Evolutionary conservation across 2,888 invertebrate genomes (phyloP), one percentile per base, ranked within the genome.

Genomic region (Eupeodes luniger): DNA sequence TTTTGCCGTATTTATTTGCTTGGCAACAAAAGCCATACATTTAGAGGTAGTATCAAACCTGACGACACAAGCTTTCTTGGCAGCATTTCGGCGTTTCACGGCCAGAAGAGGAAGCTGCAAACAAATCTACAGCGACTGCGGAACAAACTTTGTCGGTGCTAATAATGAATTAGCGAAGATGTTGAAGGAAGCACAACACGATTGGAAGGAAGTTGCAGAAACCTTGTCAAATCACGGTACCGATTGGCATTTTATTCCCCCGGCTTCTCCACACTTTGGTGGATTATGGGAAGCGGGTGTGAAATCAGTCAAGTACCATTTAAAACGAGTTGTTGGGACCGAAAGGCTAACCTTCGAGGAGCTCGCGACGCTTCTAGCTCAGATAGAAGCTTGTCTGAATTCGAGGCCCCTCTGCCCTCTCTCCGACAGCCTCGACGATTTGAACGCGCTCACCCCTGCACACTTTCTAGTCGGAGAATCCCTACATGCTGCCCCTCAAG

Each of bases 31-130:
- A n/a, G 87, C 85, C 7, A 19, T 86, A n/a, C 82, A 88, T 14
- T 57, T 89, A 0, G 86, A 90, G 76, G 27, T 90, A 6, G 91
- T 90, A 1, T 88, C 89, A 0, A 85, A 89, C 9, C 76, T 91
- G 14, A 79, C 90, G 0, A 89, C 90, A 0, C 85, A 90, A n/a
- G 84, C 89, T 0, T 91, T 91, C 59, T 57, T 57, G 27, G 55
- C 19, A 55, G 55, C 55, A 19, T 91, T 3, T 90, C 90, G 76
- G n/a, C 59, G 55, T 6, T 77, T 77, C 9, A 47, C 19, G 7
- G 40, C 55, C 7, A 82, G 49, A 55, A 40, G 70, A 64, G 64
- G 64, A 64, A 16, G 10, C 9, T 80, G 55, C 55, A 11, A 10
- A 19, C 55, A 55, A 1, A 55, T 82, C 12, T 72, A 55, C 14